phyloP scores from a whole-genome alignment of 2,888 invertebrate species.

The Epistrophella euchroma region DNA sequence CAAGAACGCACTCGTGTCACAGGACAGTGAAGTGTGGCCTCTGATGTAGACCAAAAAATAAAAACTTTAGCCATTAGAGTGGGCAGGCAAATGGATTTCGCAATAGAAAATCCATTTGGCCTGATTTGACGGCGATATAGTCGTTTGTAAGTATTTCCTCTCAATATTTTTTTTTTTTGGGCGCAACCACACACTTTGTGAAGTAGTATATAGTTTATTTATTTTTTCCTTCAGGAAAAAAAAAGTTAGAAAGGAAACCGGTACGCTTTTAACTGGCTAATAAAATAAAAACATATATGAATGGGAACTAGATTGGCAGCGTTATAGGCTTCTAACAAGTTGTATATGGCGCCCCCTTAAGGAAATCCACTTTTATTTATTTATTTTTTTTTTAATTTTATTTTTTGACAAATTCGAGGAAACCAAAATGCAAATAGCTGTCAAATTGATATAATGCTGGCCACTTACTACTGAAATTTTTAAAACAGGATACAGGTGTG shows the following conservation, averaged over 20 bases:
- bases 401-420: conserved; percentile 69
- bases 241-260: conserved; percentile 73
- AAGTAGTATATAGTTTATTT: conserved; percentile 2
- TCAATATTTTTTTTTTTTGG: conserved; percentile 40
- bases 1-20: conserved; percentile 59
- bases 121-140: conserved; percentile 42
- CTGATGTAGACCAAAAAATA: conserved; percentile 34
- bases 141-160: conserved; percentile 49
- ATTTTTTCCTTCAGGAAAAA: conserved; percentile 62
- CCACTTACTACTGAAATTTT: conserved; percentile 38
- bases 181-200: conserved; percentile 37
- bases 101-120: conserved; percentile 64
- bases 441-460: conserved; percentile 64
- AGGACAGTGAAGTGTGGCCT: conserved; percentile 56
- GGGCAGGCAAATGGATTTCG: conserved; percentile 71
- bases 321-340: conserved; percentile 19
- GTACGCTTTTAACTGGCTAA: conserved; percentile 42
- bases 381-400: background rate
- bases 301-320: conserved; percentile 42
- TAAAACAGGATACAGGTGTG: conserved; percentile 48
- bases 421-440: conserved; percentile 67
- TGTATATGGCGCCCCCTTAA: conserved; percentile 58
- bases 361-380: conserved; percentile 20
- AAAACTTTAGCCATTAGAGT: conserved; percentile 39
- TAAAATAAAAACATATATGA: conserved; percentile 30